phyloP scores from a whole-genome alignment of 2,113 vertebrate genomes.

The Trinectes maculatus region DNA sequence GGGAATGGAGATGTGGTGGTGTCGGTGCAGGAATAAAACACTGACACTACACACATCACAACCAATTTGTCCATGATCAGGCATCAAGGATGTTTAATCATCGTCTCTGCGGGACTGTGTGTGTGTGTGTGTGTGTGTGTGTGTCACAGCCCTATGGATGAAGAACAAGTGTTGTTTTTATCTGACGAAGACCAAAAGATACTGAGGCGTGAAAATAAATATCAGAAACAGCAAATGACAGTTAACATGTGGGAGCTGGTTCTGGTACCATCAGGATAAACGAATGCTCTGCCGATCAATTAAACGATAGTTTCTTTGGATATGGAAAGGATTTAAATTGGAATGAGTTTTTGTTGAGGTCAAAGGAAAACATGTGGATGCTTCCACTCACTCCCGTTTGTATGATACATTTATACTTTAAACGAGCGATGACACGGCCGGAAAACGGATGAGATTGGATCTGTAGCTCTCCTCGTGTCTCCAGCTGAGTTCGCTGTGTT shows the following conservation, averaged over 20 bases:
- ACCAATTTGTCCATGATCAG: conserved; percentile 43
- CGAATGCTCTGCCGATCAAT: too few species aligned
- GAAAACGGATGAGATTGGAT: conserved; percentile 24
- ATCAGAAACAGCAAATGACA: too few species aligned
- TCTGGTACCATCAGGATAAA: too few species aligned
- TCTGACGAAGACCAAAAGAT: too few species aligned
- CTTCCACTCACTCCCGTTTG: conserved; percentile 11
- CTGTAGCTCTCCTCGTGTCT: conserved; percentile 27
- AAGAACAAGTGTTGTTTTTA: neutral
- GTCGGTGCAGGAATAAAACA: conserved; percentile 44
- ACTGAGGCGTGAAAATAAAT: too few species aligned
- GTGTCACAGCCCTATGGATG: conserved; percentile 20
- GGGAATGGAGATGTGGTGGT: conserved; percentile 52
- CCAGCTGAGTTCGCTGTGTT: conserved; percentile 31
- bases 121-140: too few species aligned
- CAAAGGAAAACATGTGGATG: conserved; percentile 26
- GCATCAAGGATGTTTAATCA: conserved; percentile 42
- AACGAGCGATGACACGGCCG: conserved; percentile 12
- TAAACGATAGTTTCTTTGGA: too few species aligned
- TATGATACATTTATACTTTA: conserved; percentile 21
- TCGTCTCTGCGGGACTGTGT: conserved; percentile 19
- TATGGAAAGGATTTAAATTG: too few species aligned
- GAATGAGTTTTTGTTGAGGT: conserved; percentile 3
- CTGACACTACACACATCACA: conserved; percentile 18
- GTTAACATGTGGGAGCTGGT: too few species aligned